phyloP scores from a whole-genome alignment of 2,113 vertebrate species.

The Catharus minimus region DNA sequence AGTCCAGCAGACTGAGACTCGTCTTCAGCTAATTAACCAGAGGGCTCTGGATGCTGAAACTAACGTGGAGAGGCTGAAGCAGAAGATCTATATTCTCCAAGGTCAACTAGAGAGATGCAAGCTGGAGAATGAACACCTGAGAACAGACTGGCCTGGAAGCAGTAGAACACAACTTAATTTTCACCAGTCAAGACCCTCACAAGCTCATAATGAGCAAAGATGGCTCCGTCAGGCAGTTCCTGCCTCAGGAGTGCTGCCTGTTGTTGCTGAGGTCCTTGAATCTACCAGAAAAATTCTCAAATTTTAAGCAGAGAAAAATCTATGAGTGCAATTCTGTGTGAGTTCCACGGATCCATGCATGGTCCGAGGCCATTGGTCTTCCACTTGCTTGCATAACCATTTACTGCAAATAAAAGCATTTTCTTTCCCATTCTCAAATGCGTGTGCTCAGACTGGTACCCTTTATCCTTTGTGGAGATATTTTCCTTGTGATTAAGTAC shows the following conservation, averaged over 20 bases:
- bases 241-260: not conserved
- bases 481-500: not conserved
- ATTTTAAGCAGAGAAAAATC: constrained; percentile 12
- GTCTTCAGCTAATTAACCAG: constrained; percentile 80
- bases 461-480: not conserved
- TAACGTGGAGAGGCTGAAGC: constrained; percentile 69
- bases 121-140: constrained; percentile 70
- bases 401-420: not conserved
- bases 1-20: constrained; percentile 75
- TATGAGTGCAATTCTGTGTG: not conserved
- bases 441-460: not conserved
- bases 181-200: constrained; percentile 75
- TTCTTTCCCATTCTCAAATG: not conserved
- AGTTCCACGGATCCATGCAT: fast-evolving
- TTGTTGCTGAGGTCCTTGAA: constrained; percentile 61
- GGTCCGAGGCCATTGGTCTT: fast-evolving
- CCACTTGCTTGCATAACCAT: not conserved
- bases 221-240: constrained; percentile 62
- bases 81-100: constrained; percentile 78
- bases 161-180: constrained; percentile 70
- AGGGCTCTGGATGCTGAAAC: constrained; percentile 78
- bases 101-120: constrained; percentile 68
- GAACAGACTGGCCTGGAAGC: constrained; percentile 51
- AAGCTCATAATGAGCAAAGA: constrained; percentile 67
- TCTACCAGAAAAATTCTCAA: constrained; percentile 62